phyloP scores from a whole-genome alignment of 1,140 invertebrate genomes.

The Drosophila navojoa region DNA sequence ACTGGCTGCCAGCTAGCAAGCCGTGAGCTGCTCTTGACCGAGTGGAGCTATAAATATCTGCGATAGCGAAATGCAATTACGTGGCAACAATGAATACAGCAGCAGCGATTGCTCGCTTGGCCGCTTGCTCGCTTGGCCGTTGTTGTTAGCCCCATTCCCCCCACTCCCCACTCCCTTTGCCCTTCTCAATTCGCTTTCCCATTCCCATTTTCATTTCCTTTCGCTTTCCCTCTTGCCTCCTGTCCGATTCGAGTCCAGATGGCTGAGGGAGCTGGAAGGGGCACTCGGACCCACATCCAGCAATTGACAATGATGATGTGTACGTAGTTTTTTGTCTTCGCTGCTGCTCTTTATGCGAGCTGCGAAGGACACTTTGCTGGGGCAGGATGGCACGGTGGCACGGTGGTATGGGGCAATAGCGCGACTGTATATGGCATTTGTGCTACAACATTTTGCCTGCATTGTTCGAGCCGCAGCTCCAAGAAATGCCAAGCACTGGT shows the following conservation, averaged over 20 bases:
- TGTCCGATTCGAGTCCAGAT: slow-evolving; percentile 11
- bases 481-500: slow-evolving; percentile 50
- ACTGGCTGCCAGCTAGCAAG: slow-evolving; percentile 5
- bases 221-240: background rate
- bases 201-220: slow-evolving; percentile 4
- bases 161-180: background rate
- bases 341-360: slow-evolving; percentile 45
- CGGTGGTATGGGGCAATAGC: slow-evolving; percentile 2
- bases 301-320: slow-evolving; percentile 82
- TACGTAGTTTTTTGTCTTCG: slow-evolving; percentile 77
- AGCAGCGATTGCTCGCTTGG: slow-evolving; percentile 73
- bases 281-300: slow-evolving; percentile 60
- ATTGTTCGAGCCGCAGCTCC: slow-evolving; percentile 60
- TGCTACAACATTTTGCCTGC: slow-evolving; percentile 72
- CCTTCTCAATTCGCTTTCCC: background rate
- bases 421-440: slow-evolving; percentile 53
- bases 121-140: slow-evolving; percentile 61
- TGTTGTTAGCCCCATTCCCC: slow-evolving; percentile 21
- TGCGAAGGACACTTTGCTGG: slow-evolving; percentile 11
- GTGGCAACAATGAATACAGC: slow-evolving; percentile 82
- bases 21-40: slow-evolving; percentile 70
- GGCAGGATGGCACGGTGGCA: background rate
- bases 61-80: slow-evolving; percentile 82
- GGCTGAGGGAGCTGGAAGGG: background rate
- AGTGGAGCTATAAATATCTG: slow-evolving; percentile 82